Evolutionary conservation across 37 sponge, comb jelly and placozoan genomes (phyloP).

Genomic region (Amphimedon queenslandica): DNA sequence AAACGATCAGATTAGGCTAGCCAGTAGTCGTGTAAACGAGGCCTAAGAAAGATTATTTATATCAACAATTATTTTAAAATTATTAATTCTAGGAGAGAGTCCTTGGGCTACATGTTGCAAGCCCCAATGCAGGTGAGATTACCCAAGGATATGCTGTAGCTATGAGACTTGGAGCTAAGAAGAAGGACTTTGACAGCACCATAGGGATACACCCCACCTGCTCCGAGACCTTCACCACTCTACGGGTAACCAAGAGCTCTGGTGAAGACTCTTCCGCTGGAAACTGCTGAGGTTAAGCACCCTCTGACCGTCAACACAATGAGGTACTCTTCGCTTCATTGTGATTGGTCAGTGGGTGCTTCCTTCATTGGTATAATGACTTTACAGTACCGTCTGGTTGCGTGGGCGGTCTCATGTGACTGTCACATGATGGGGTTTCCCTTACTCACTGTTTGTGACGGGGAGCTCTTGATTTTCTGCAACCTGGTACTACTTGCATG

Average conservation of each 20-base stretch:
- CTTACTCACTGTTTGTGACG: background rate
- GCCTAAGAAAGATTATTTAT: too few relatives aligned
- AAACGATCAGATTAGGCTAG: too few relatives aligned
- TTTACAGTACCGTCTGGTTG: too few relatives aligned
- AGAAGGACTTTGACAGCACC: slow-evolving; percentile 88
- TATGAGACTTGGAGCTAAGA: slow-evolving; percentile 86
- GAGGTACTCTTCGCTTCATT: background rate
- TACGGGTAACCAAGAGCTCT: slow-evolving; percentile 78
- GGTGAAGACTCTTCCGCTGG: slow-evolving; percentile 50
- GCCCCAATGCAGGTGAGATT: slow-evolving; percentile 97
- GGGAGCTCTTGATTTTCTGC: background rate
- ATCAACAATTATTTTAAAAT: too few relatives aligned
- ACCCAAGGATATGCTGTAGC: slow-evolving; percentile 95
- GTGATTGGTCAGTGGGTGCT: background rate
- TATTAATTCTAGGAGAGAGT: slow-evolving; percentile 94
- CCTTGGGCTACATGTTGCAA: slow-evolving; percentile 82
- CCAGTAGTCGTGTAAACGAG: too few relatives aligned
- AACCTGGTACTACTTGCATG: background rate
- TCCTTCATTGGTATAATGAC: too few relatives aligned
- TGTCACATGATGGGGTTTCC: background rate
- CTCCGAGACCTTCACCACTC: slow-evolving; percentile 90
- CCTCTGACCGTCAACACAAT: slow-evolving; percentile 24
- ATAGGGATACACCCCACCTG: slow-evolving; percentile 98
- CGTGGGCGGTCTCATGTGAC: background rate
- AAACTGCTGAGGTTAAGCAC: slow-evolving; percentile 98